Percentiles rank a stretch among this genome's conserved stretches.
These are phyloP conservation scores for Aplocera efformata DNA, from an alignment of 2,888 invertebrate species.

Conservation along the genomic window DNA sequence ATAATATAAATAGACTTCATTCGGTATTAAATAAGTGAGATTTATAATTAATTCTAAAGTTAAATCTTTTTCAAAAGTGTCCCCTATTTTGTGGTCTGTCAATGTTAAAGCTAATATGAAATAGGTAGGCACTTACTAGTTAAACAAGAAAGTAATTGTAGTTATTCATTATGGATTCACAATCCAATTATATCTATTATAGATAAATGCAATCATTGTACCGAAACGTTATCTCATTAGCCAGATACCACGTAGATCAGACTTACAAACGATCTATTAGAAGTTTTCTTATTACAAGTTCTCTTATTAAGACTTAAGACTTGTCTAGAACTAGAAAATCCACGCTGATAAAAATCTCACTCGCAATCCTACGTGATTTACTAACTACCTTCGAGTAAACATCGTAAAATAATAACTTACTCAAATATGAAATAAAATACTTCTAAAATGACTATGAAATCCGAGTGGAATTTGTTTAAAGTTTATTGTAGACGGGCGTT, in stretches of 20 bases:
- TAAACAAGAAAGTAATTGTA: too few relatives aligned
- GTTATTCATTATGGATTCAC: too few relatives aligned
- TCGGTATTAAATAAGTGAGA: too few relatives aligned
- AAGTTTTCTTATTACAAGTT: conserved; percentile 80
- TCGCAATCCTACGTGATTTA: conserved; percentile 28
- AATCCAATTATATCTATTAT: too few relatives aligned
- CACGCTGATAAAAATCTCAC: conserved; percentile 57
- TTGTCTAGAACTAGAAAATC: conserved; percentile 56
- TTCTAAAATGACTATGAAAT: conserved; percentile 32
- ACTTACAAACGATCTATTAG: conserved; percentile 70
- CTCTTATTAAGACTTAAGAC: conserved; percentile 69
- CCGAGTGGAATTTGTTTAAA: conserved; percentile 37
- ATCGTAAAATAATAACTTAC: background rate
- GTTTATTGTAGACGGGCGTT: conserved; percentile 34
- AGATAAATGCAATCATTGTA: too few relatives aligned
- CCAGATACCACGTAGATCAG: conserved; percentile 60
- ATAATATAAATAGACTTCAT: too few relatives aligned
- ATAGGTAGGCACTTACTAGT: too few relatives aligned
- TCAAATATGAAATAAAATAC: conserved; percentile 14
- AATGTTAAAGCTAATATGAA: too few relatives aligned
- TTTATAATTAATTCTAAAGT: too few relatives aligned
- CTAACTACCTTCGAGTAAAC: conserved; percentile 1
- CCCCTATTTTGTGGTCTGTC: too few relatives aligned
- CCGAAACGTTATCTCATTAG: conserved; percentile 59
- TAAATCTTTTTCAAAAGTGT: too few relatives aligned